Base-by-base conservation (phyloP, 2,113 vertebrate species). In the Aldabrachelys gigantea region DNA sequence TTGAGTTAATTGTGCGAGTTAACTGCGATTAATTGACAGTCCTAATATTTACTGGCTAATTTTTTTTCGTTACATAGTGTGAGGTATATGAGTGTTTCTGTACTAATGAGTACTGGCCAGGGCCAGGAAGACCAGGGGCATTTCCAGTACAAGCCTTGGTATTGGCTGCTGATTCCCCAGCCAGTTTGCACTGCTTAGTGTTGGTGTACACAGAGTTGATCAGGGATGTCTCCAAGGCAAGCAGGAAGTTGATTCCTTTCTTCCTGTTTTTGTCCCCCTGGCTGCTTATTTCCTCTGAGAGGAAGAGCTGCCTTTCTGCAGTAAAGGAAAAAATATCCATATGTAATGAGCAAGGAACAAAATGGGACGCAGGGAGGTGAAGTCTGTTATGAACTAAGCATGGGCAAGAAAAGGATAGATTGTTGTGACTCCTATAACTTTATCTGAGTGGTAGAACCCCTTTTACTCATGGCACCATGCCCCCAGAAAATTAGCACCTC, bases 201-300 rank as follows among this genome's bases (percentile, higher is more conserved):
- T 35, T 0, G 14, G 31, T 29, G 25, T 19, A 78, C 24, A 1
- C 12, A 2, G 80, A 5, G 80, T 72, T 78, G 93, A 57, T 79
- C 89, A 49, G 94, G 65, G 94, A 89, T 93, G 85, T 89, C 93
- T 94, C 87, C 87, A 78, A 75, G 81, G 31, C 1, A 10, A 96
- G 95, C 92, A 94, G 96, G 97, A 97, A 96, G 94, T 84, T 97
- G 93, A 89, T 94, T 94, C 89, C 83, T 92, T 96, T 93, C 93
- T 97, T 97, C 97, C 97, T 94, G 96, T 95, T 96, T 97, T 97
- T 97, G 97, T 97, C 94, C 96, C 87, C 29, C 13, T 85, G 81
- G 86, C 85, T 87, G 93, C 78, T 80, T 2, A 50, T 96, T 97
- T 97, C 97, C 97, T 97, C 92, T 93, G 88, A 90, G 96, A 96